Evolutionary conservation across 2,888 invertebrate genomes (phyloP), one percentile per base, ranked within the genome.

Genomic region (Diaperis boleti): DNA sequence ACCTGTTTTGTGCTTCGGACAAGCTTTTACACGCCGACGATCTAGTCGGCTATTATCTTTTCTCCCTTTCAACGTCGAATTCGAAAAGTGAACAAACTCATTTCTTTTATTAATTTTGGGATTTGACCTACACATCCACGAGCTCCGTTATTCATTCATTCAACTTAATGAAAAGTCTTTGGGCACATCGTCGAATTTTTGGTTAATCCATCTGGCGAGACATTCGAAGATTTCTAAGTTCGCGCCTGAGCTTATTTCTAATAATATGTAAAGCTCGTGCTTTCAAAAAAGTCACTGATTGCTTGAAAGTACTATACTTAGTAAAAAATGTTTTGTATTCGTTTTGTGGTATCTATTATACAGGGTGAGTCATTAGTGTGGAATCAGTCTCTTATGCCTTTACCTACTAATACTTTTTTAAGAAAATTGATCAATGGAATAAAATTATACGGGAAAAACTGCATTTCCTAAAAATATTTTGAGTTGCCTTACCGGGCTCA

Each of bases 51-150:
- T 20, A 20, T 42, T 18, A 42, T 18, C 22, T 22, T 42, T 42
- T 10, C 15, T 42, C 20, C 15, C 15, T 20, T 22, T 42, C 11
- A 20, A 42, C 10, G 14, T 42, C 11, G 10, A 14, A 20, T 42
- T 20, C 42, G 1, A 14, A 45, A 22, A 45, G 45, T 45, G 45
- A 29, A 45, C 45, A 45, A 45, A 45, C 45, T 26, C 45, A 45
- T 45, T 45, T 45, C 26, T 10, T 45, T 45, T 45, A 45, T 45
- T 26, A 45, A 29, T 45, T 45, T 22, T 29, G 18, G 29, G 45
- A 26, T 45, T 13, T 26, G 45, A 26, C 29, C 29, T 45, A 26
- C 29, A 29, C 26, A 26, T 42, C 41, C 17, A n/a, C 2, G 18
- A 7, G n/a, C 20, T 26, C 26, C 11, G 29, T 20, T 42, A 42